Base-by-base conservation (phyloP, 2,797 vertebrate species). In the Sebastes wilsoni region DNA sequence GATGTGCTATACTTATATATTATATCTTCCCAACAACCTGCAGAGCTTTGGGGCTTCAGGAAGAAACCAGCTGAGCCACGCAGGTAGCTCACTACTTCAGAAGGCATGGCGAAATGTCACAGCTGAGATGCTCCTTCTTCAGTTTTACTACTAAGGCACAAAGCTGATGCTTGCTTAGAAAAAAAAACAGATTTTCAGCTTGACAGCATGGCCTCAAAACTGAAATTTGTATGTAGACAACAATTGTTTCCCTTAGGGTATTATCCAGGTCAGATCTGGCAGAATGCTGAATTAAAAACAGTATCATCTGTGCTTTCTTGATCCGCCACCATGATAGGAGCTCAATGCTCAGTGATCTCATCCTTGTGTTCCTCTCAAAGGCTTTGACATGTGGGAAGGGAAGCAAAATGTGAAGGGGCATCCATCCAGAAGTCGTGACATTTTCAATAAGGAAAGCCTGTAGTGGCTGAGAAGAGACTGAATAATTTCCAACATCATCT, bases 301-400 rank as follows among this genome's bases (percentile, higher is more conserved):
- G 38, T 23, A 71, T 80, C 25, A 59, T 77, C 59, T 42, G 28
- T 10, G 6, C 20, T 67, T 60, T 69, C 3, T 9, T 74, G 64
- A 60, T 55, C 70, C 27, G 69, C 23, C 55, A 46, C 49, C 27
- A 30, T 73, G 49, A 77, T 69, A 70, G 6, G 38, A 16, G 23
- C 60, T 82, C 59, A 83, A 14, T 77, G 82, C 30, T 90, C 89
- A 85, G 70, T 85, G 85, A 88, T 77, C 84, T 90, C 66, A 62
- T 81, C 77, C 77, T 61, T 34, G 54, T 30, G 56, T 74, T 81
- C 52, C 42, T 86, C 72, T 79, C 72, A 66, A 64, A 81, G 80
- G 28, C 64, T 83, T 20, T 82, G 87, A 85, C 83, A 73, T 79
- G 81, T 8, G 18, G 38, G 36, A 75, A 59, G 20, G 56, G 65